Evolutionary conservation across 2,888 invertebrate species (phyloP).

Genomic region (Mystacides longicornis): DNA sequence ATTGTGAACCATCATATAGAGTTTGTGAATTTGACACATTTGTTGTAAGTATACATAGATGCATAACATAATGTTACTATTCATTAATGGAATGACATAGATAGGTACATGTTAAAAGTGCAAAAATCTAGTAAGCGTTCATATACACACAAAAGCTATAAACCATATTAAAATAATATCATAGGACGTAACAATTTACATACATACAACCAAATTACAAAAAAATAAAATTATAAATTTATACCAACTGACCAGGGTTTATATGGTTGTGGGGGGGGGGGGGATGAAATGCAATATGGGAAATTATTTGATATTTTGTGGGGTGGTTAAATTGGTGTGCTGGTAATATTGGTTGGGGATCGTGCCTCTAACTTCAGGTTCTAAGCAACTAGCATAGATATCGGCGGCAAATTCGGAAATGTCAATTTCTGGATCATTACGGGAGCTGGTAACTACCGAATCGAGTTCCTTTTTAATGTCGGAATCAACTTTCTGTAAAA

Average conservation of each 20-base stretch:
- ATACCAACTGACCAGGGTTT: background rate
- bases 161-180: background rate
- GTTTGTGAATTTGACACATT: no score
- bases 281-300: background rate
- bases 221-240: no score
- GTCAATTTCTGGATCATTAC: slow-evolving; percentile 69
- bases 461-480: slow-evolving; percentile 83
- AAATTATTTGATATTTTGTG: slow-evolving; percentile 18
- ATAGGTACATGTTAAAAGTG: no score
- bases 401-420: slow-evolving; percentile 71
- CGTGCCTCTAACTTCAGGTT: slow-evolving; percentile 58
- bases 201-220: background rate
- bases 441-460: slow-evolving; percentile 70
- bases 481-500: slow-evolving; percentile 68
- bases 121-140: no score
- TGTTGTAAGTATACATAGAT: no score
- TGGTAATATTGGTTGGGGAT: slow-evolving; percentile 40
- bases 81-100: no score
- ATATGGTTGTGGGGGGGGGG: background rate
- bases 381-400: slow-evolving; percentile 61
- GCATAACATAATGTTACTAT: no score
- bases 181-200: background rate
- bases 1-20: no score
- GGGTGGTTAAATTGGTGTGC: slow-evolving; percentile 39
- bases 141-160: no score